phyloP scores from a whole-genome alignment of 2,113 vertebrate genomes.

The Atractosteus spatula region DNA sequence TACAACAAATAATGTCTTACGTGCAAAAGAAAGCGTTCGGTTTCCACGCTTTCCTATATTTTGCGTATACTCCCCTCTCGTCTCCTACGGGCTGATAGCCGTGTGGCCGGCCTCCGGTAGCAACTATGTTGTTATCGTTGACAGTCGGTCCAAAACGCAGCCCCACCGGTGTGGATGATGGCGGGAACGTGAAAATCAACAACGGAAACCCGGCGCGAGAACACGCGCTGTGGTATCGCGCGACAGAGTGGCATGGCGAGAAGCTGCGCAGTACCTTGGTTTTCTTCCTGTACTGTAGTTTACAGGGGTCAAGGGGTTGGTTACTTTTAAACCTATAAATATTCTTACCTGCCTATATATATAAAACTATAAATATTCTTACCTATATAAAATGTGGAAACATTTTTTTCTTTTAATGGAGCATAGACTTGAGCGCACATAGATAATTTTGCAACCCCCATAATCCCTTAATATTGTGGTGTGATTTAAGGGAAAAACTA shows the following conservation, averaged over 20 bases:
- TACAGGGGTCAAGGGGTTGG: too few species aligned
- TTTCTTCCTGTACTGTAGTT: too few species aligned
- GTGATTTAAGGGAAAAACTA: too few species aligned
- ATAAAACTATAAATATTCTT: too few species aligned
- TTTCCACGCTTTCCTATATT: slow-evolving; percentile 17
- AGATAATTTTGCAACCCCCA: too few species aligned
- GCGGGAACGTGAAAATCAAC: slow-evolving; percentile 71
- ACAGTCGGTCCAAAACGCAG: slow-evolving; percentile 50
- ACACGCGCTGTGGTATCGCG: slow-evolving; percentile 24
- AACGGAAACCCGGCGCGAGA: slow-evolving; percentile 53
- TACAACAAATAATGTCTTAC: slow-evolving; percentile 28
- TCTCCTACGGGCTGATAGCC: slow-evolving; percentile 27
- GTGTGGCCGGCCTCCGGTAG: slow-evolving; percentile 60
- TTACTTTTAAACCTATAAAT: too few species aligned
- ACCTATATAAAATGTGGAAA: too few species aligned
- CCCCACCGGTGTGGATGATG: slow-evolving; percentile 56
- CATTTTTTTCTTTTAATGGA: too few species aligned
- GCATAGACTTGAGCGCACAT: too few species aligned
- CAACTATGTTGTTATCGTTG: slow-evolving; percentile 53
- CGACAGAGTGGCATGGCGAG: slow-evolving; percentile 5
- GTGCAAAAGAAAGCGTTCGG: slow-evolving; percentile 20
- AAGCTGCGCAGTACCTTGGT: neutral
- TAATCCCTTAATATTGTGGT: too few species aligned
- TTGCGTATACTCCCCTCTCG: neutral
- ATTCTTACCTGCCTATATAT: too few species aligned